Evolutionary conservation across 2,797 vertebrate genomes (phyloP), one percentile per base, ranked within the genome.

Genomic region (Chrosomus eos): DNA sequence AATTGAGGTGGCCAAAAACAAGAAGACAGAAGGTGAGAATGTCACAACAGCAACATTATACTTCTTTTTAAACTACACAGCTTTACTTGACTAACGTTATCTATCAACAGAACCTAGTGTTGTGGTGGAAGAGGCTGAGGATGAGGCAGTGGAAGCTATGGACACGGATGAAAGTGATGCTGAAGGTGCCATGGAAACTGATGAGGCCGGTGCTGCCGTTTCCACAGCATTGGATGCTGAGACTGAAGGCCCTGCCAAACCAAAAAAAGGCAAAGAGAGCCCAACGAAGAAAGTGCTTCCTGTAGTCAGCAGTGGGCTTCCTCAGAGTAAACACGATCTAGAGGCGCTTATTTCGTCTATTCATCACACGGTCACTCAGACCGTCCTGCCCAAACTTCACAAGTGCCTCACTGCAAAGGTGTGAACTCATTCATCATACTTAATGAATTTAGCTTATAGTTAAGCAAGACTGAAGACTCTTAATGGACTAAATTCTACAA

Each of bases 361-460:
- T 90, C 97, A 98, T 19, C 88, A 90, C 80, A 95, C 97, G 0
- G 94, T 99, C 28, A 95, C 93, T 0, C 88, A 90, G 85, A 97
- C 88, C 87, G 94, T 99, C 82, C 93, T 99, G 80, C 98, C 98
- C 7, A 96, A 96, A 31, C 94, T 99, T n/a, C 97, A 98, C 74
- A 98, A 95, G 67, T 99, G 97, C 89, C 96, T 99, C 82, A 95
- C 92, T 43, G 97, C 98, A 68, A 98, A 97, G 96, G 98, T 99
- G 90, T 89, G 86, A 53, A 19, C 36, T 10, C 62, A 28, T 23
- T 53, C 40, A 75, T 2, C 21, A 16, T 26, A 19, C 43, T 48
- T 64, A 18, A 19, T 60, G 1, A 13, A 19, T 45, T 31, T 60
- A 36, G n/a, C 21, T 40, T 68, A n/a, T 5, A 14, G 48, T 5